Base-by-base conservation (phyloP, 92 coral and sea anemone genomes). In the Bergia puertoricense region DNA sequence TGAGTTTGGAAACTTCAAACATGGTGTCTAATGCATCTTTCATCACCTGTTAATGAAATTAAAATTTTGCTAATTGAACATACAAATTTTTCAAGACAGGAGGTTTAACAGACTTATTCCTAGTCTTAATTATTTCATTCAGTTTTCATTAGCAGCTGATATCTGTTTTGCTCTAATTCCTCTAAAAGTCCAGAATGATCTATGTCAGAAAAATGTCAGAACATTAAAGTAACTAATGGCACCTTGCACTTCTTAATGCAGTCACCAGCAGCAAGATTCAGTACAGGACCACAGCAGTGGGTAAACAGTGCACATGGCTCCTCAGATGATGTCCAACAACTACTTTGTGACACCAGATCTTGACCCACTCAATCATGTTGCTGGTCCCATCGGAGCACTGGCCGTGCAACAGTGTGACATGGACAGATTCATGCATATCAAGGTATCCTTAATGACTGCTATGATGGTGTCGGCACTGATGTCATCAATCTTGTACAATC, bases 301-400 rank as follows among this genome's bases (percentile, higher is more conserved):
- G n/a, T 80, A 48, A 80, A 80, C 40, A 80, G 41, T 0, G 85
- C 71, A 18, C 40, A 37, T 10, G 85, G 85, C 39, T 80, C 85
- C 5, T 80, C 69, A 23, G 30, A 30, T 30, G 30, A 30, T 30
- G 30, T 4, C 85, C 43, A 0, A 22, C 66, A 80, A 5, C 36
- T 66, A 37, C 9, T 57, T 48, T 80, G 85, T 69, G 41, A 80
- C 85, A 80, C 85, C 85, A 80, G 68, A 80, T 5, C 69, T 42
- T 80, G 85, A 7, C 4, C 71, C 85, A 51, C 36, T 42, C 50
- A 46, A 5, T 2, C 8, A 80, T 80, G 30, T 8, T 42, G 20
- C 68, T 66, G 4, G 85, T 1, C 5, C 9, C 85, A 22, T 80
- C 68, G 46, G 18, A 80, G 30, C 85, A 80, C 69, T 42, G 85